Percentiles rank a stretch among this genome's conserved stretches.
Conservation (phyloP, 2,113 vertebrate genomes). For the Myrmecophaga tridactyla region DNA sequence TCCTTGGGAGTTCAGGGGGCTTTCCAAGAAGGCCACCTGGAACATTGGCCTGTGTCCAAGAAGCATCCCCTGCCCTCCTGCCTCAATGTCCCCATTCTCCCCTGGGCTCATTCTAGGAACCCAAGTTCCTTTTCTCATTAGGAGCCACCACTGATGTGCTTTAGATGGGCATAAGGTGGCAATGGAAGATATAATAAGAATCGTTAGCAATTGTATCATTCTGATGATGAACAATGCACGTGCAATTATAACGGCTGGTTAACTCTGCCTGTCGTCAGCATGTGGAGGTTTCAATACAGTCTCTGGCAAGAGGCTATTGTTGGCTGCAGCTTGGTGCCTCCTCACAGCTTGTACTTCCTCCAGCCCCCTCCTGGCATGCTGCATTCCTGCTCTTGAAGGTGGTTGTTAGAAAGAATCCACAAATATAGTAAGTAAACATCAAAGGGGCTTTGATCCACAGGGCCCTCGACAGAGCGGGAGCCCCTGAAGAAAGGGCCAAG, state of each 20-base stretch:
- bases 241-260: background rate
- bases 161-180: background rate
- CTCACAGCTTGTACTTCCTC: background rate
- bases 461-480: slow-evolving; percentile 68
- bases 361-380: background rate
- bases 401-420: slow-evolving; percentile 66
- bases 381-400: slow-evolving; percentile 37
- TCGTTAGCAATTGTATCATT: background rate
- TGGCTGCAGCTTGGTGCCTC: background rate
- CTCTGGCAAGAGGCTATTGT: background rate
- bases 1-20: background rate
- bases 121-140: background rate
- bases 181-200: background rate
- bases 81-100: background rate
- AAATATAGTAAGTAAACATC: slow-evolving; percentile 83
- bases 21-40: background rate
- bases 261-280: background rate
- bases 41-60: background rate
- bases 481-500: slow-evolving; percentile 77
- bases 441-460: slow-evolving; percentile 84
- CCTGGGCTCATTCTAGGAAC: background rate
- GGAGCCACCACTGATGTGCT: background rate
- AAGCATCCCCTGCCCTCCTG: background rate
- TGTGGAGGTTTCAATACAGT: background rate
- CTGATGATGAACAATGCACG: background rate